Evolutionary conservation across 1,140 invertebrate species (phyloP), one percentile per base, ranked within the genome.

Genomic region (Eubasilissa regina): DNA sequence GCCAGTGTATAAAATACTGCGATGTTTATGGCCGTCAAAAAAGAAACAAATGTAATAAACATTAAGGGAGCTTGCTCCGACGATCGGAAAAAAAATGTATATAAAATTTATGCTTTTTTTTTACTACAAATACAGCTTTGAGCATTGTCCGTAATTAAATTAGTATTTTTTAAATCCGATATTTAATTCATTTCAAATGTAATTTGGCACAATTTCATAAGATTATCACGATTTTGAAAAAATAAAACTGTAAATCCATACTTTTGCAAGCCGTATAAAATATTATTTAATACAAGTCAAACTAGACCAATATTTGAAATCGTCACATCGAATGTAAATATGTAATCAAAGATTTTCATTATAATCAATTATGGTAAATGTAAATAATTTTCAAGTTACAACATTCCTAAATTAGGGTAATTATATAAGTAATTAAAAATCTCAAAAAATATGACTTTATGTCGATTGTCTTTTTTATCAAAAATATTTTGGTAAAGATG

Each of bases 161-260:
- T 45, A 10, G 17, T 66, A 66, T 44, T 44, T 45, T 66, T 62
- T 8, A 43, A 43, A 44, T 44, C 35, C 43, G 15, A 15, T 13
- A 15, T 25, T 25, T 47, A 66, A 43, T 45, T 44, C 48, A 70
- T 53, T 70, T 70, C 47, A 47, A 70, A 70, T n/a, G 51, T 12
- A 70, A 70, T 70, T 70, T 70, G 66, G 66, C 66, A 70, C 66
- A 48, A 19, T 70, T 70, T 21, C 45, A 47, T 51, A 21, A 25
- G 15, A 51, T 17, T 70, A 70, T 70, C 66, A 70, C 66, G 45
- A 25, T 19, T 25, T 62, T 9, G 25, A 25, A 1, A 51, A 13
- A 13, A 51, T 15, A 3, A 51, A 51, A 35, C 25, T 35, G 25
- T 3, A 35, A 35, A 35, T 35, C 25, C 25, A 1, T 1, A 35